Evolutionary conservation across 2,888 invertebrate species (phyloP).

Genomic region (Chymomyza fuscimana): DNA sequence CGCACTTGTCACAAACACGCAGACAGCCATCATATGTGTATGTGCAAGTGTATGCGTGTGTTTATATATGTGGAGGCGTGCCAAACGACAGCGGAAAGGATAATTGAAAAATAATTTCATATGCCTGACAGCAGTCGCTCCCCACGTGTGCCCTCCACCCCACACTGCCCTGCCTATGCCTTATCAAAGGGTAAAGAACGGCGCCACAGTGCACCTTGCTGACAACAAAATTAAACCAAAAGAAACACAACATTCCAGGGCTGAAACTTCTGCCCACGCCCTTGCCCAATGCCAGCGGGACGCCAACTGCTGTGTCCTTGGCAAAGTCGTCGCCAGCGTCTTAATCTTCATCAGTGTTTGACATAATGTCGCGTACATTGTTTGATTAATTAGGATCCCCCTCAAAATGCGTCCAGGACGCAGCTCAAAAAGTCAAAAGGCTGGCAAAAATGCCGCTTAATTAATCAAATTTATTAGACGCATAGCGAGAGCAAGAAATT

Average conservation of each 20-base stretch:
- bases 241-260: constrained; percentile 15
- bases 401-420: constrained; percentile 17
- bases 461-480: constrained; percentile 66
- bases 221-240: background rate
- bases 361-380: constrained; percentile 52
- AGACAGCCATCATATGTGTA: background rate
- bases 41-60: background rate
- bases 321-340: constrained; percentile 30
- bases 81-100: constrained; percentile 35
- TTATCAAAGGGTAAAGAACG: constrained; percentile 27
- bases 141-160: background rate
- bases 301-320: constrained; percentile 18
- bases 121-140: constrained; percentile 28
- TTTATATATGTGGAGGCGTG: constrained; percentile 38
- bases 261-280: background rate
- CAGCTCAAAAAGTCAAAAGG: constrained; percentile 5
- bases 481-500: constrained; percentile 11
- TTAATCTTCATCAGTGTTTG: constrained; percentile 28
- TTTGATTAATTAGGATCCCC: constrained; percentile 60
- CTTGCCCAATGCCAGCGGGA: constrained; percentile 12
- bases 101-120: constrained; percentile 76
- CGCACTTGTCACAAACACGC: constrained; percentile 4
- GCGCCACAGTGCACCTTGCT: background rate
- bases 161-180: constrained; percentile 7
- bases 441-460: constrained; percentile 49